Evolutionary conservation across 2,113 vertebrate species (phyloP), one percentile per base, ranked within the genome.

Genomic region (Vimba vimba): DNA sequence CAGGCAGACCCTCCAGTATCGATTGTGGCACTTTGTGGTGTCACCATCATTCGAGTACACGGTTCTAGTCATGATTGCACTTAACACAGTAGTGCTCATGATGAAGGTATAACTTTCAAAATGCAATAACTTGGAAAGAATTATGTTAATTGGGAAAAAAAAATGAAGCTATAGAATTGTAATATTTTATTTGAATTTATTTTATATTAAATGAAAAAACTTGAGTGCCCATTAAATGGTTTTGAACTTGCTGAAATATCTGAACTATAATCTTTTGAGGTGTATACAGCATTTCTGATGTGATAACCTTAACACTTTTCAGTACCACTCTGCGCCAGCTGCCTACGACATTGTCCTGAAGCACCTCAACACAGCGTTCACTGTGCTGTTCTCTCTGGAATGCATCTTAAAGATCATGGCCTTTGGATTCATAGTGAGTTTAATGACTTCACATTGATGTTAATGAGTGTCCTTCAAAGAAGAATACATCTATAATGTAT

Each of bases 71-170:
- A 99, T 99, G 98, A 99, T 99, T 36, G 98, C 98, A 0, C 94
- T 99, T 86, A 99, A 99, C 94, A 99, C 98, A 0, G 95, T 99
- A 64, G 98, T 99, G 86, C 96, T 99, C 81, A 99, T 99, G 98
- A 99, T 99, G 98, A 99, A 99, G 98, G 98, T 99, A 92, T 13
- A 33, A 36, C 62, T 43, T 36, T 68, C 47, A 23, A 47, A 15
- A 50, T 15, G 66, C 13, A 81, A 81, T 66, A 30, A 15, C 74
- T 21, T 17, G n/a, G 45, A 27, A 21, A 17, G 4, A 25, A 77
- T 30, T 77, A 2, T 75, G 39, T 50, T 2, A 57, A 52, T 15
- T 15, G 8, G 0, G 2, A 52, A 52, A 21, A 25, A 50, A 50
- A 50, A 50, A 47, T 45, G 10, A 45, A n/a, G 21, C 69, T 21